These are phyloP conservation scores for Scolopax mira DNA, from an alignment of 2,113 vertebrate species.

Conservation along the genomic window DNA sequence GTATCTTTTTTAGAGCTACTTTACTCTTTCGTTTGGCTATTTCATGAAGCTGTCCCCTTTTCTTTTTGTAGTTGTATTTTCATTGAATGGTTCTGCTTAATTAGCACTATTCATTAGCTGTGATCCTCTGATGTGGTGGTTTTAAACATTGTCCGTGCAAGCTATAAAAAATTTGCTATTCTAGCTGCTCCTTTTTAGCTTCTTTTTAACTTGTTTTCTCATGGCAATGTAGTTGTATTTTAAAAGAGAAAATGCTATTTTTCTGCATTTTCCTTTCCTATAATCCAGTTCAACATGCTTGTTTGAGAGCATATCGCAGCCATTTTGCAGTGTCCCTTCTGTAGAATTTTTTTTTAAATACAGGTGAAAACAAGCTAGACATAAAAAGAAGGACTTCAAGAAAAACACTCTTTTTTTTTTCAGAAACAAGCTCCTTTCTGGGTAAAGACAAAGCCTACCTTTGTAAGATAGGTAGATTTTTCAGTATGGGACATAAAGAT, in stretches of 20 bases:
- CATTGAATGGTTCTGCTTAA: conserved; percentile 37
- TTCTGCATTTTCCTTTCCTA: background rate
- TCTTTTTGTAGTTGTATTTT: conserved; percentile 15
- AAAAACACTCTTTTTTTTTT: background rate
- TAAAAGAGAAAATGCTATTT: background rate
- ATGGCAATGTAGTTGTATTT: background rate
- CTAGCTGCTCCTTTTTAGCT: background rate
- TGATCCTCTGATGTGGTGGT: conserved; percentile 42
- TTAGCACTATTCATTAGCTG: conserved; percentile 40
- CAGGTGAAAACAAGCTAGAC: background rate
- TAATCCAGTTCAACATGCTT: background rate
- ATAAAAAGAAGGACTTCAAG: background rate
- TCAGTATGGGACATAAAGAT: background rate
- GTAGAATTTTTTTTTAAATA: background rate
- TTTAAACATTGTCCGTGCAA: conserved; percentile 35
- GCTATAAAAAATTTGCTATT: background rate
- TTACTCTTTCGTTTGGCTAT: background rate
- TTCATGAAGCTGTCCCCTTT: background rate
- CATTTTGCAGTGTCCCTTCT: background rate
- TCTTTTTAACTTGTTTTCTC: conserved; percentile 23
- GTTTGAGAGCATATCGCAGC: background rate
- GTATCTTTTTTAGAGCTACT: background rate
- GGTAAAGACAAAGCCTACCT: background rate
- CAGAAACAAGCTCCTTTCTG: background rate
- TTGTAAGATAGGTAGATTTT: background rate